Percentiles rank a stretch among this genome's conserved stretches.
phyloP scores from a whole-genome alignment of 2,888 invertebrate genomes.

The Tinea semifulvella region DNA sequence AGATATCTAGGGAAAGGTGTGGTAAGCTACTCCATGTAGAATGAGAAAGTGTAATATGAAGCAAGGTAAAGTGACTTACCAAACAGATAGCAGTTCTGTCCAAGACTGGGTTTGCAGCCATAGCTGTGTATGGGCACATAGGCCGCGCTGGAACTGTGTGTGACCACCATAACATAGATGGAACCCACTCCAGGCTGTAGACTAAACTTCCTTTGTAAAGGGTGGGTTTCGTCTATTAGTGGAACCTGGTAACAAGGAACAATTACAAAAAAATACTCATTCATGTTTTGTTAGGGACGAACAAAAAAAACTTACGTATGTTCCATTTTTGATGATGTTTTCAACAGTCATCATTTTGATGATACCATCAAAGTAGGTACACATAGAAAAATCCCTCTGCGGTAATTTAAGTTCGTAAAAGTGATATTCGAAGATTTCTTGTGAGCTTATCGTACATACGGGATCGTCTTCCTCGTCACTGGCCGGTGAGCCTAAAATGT shows the following conservation, averaged over 20 bases:
- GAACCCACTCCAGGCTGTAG: slow-evolving; percentile 71
- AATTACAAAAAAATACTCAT: neutral
- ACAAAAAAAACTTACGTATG: slow-evolving; percentile 50
- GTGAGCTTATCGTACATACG: slow-evolving; percentile 15
- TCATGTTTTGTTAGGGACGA: too few species aligned
- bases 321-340: slow-evolving; percentile 58
- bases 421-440: slow-evolving; percentile 30
- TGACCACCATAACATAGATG: slow-evolving; percentile 67
- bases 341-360: slow-evolving; percentile 68
- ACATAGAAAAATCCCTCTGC: slow-evolving; percentile 59
- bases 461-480: slow-evolving; percentile 20
- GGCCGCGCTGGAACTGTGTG: slow-evolving; percentile 33
- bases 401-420: slow-evolving; percentile 72
- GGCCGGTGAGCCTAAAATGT: slow-evolving; percentile 3
- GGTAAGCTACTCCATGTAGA: too few species aligned
- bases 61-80: too few species aligned
- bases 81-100: slow-evolving; percentile 56
- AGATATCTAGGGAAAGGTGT: too few species aligned
- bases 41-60: too few species aligned
- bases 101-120: slow-evolving; percentile 64
- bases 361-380: slow-evolving; percentile 69
- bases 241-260: neutral
- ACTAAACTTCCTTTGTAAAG: slow-evolving; percentile 58
- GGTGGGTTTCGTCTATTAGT: neutral
- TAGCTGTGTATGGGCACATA: slow-evolving; percentile 76